These are phyloP conservation scores for Ceyx melanurus DNA, from an alignment of 2,113 vertebrate species.

Conservation along the genomic window DNA sequence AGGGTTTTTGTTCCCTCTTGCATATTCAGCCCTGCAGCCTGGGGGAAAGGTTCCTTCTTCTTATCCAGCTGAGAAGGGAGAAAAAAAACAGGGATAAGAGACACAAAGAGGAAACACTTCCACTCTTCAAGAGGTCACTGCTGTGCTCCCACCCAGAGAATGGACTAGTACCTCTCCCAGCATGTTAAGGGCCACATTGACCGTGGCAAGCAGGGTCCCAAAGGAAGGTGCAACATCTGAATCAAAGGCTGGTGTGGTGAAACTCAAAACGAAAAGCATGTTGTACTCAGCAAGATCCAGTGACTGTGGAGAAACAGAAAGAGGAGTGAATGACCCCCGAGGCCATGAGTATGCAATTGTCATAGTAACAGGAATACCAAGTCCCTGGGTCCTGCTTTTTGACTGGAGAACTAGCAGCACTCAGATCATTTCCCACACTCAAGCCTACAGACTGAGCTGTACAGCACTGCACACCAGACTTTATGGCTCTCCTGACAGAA, in stretches of 20 bases:
- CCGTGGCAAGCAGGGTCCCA: conserved; percentile 92
- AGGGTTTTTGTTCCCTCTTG: conserved; percentile 88
- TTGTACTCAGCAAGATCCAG: conserved; percentile 94
- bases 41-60: conserved; percentile 88
- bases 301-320: conserved; percentile 73
- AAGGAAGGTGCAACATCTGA: conserved; percentile 95
- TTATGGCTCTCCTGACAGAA: neutral
- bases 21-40: conserved; percentile 79
- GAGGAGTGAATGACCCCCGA: neutral
- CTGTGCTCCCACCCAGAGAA: neutral
- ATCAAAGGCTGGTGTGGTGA: conserved; percentile 94
- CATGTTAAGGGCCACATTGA: conserved; percentile 94
- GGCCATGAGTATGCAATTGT: neutral
- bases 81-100: neutral
- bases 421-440: neutral
- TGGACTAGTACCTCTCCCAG: conserved; percentile 84
- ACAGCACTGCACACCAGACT: neutral
- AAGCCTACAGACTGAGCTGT: neutral
- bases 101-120: neutral
- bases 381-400: accelerated
- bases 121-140: neutral
- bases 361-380: neutral
- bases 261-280: conserved; percentile 91
- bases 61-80: conserved; percentile 86
- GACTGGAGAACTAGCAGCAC: neutral